Base-by-base conservation (phyloP, 2,797 vertebrate species). In the Sorex maritimensis region DNA sequence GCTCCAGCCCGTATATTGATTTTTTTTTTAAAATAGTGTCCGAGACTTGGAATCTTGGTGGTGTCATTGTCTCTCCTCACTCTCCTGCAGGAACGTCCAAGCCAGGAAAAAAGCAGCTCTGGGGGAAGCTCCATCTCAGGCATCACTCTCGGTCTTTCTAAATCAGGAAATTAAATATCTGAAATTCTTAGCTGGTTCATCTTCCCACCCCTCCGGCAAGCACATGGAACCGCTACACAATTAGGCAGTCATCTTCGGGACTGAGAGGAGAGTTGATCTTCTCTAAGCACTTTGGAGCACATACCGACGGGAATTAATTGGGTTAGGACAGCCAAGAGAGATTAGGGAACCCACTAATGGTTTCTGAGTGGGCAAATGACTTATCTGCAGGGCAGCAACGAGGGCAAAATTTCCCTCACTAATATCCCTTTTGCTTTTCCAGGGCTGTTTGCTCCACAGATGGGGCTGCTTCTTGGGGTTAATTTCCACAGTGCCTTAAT, bases 111-210 rank as follows among this genome's bases (percentile, higher is more conserved):
- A 15, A 0, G 30, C 30, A 72, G 69, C 7, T 5, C 3, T 17
- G 34, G 14, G 34, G 21, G 38, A 5, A 46, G 72, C 3, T 12
- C 26, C 5, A 44, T 21, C 38, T 44, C 30, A 17, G 17, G n/a
- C 26, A 63, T 52, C 30, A 77, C 79, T 80, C 44, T 52, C 28
- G 77, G 75, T 77, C 44, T 41, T 73, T 92, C 72, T n/a, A 30
- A 65, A 73, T 81, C 30, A 72, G 19, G 12, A 71, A 92, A 14
- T 71, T 71, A 52, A 91, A 81, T 78, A 61, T 30, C 83, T 73
- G 30, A 79, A 78, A 77, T 88, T 30, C 69, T 79, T 92, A 80
- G 2, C 38, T 81, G 55, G 11, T 11, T 30, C 41, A 55, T 30
- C 41, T 30, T 19, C 23, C 52, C 1, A 49, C 28, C 44, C 73